Conservation (phyloP, 30 jellyfish, hydroid and myxozoan species). For the Rhopilema esculentum region DNA sequence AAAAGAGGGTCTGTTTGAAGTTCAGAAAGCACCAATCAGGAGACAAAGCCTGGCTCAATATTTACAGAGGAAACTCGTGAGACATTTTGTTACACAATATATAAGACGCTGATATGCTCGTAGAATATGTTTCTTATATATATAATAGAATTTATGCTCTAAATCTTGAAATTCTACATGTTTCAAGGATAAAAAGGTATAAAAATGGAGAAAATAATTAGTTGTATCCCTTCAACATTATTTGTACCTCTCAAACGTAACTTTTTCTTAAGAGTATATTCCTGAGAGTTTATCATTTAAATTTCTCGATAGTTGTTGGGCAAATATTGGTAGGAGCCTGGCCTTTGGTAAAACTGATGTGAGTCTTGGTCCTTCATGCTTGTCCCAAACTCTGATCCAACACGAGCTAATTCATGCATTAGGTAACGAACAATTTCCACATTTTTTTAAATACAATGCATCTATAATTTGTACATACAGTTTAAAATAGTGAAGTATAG, state of each 20-base stretch:
- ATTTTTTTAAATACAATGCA: too few relatives aligned
- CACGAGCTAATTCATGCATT: slow-evolving; percentile 71
- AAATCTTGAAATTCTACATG: too few relatives aligned
- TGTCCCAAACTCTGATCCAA: slow-evolving; percentile 33
- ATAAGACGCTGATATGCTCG: too few relatives aligned
- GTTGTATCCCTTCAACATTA: too few relatives aligned
- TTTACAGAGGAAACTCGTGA: slow-evolving; percentile 10
- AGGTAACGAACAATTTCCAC: slow-evolving; percentile 20
- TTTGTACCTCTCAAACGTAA: too few relatives aligned
- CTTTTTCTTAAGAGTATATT: too few relatives aligned
- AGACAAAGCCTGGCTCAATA: slow-evolving; percentile 36
- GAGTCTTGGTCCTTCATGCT: slow-evolving; percentile 57
- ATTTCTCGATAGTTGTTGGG: slow-evolving; percentile 27
- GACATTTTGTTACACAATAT: neutral
- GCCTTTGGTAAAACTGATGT: slow-evolving; percentile 45
- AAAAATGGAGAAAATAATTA: too few relatives aligned
- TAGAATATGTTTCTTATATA: too few relatives aligned
- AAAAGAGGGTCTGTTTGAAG: slow-evolving; percentile 21
- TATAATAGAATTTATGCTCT: too few relatives aligned
- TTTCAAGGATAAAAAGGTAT: too few relatives aligned
- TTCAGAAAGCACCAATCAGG: neutral
- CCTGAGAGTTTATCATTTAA: neutral
- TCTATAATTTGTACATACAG: too few relatives aligned
- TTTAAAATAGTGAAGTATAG: too few relatives aligned
- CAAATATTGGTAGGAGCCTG: slow-evolving; percentile 28